Evolutionary conservation across 1,140 invertebrate genomes (phyloP).

Genomic region (Archivesica marissinica): DNA sequence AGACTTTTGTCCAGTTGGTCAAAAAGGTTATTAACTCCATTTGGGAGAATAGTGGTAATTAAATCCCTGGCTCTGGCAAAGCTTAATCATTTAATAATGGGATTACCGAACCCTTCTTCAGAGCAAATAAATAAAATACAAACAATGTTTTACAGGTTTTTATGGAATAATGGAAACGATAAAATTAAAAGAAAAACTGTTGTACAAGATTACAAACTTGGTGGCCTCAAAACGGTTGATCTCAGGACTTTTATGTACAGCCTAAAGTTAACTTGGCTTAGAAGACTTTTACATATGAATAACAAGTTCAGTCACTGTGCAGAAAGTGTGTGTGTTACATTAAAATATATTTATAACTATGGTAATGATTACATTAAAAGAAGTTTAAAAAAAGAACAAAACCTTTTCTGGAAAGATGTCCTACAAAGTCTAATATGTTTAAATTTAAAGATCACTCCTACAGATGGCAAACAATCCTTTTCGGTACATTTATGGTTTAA

Average conservation of each 20-base stretch:
- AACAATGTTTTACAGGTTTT: neutral
- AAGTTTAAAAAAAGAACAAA: neutral
- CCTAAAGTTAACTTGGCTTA: constrained; percentile 7
- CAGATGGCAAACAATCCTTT: neutral
- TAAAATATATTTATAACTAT: neutral
- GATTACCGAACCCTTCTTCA: neutral
- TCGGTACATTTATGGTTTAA: constrained; percentile 21
- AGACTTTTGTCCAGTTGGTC: neutral
- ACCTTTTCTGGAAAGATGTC: constrained; percentile 13
- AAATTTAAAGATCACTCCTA: neutral
- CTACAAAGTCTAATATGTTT: constrained; percentile 1
- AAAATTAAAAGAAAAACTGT: constrained; percentile 21
- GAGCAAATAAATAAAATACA: neutral
- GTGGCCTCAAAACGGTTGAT: neutral
- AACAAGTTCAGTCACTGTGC: neutral
- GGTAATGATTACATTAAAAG: neutral
- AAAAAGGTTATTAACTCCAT: neutral
- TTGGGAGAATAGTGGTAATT: too few relatives aligned
- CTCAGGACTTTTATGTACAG: neutral
- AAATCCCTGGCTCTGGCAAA: neutral
- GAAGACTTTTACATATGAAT: neutral
- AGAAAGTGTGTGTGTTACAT: neutral
- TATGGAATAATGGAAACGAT: neutral
- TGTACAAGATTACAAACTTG: neutral
- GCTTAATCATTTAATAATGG: neutral